Evolutionary conservation across 2,888 invertebrate genomes (phyloP), one percentile per base, ranked within the genome.

Genomic region (Zaprionus lineosus): DNA sequence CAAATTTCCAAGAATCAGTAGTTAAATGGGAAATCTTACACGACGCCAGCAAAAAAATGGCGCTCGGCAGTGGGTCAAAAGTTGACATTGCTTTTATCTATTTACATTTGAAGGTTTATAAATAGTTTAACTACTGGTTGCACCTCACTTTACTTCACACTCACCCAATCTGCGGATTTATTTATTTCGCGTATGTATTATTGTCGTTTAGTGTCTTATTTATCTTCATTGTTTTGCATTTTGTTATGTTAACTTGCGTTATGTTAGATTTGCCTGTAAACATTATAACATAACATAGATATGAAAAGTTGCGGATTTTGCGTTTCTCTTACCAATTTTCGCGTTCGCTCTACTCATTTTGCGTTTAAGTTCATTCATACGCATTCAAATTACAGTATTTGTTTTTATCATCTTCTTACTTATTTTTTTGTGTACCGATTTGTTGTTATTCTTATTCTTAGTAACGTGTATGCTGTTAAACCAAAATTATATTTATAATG

Each of bases 1-100:
- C 3, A 8, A 34, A 31, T 31, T 44, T 5, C 39, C 2, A 11
- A 21, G 29, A 5, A 14, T 24, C 3, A n/a, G 11, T 29, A 24
- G 12, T 6, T 9, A 29, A 67, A 48, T 37, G 11, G 46, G 37
- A 44, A 66, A 58, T 33, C 55, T 57, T 58, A 47, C 66, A 33
- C 52, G 70, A 71, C 70, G 70, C 70, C 24, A 66, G 39, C 51
- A 41, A 66, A 69, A 71, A 71, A 71, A 71, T 71, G 71, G 71
- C 71, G 71, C 71, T 71, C 56, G 71, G 29, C 14, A 50, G 44
- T 60, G 56, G 50, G 14, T 33, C 48, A 41, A 36, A 28, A 29
- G 51, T 50, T 57, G 12, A 15, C 26, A n/a, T 34, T 8, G 21
- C 18, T 4, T 9, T 28, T 11, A 6, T 18, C 48, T 33, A 11